These are phyloP conservation scores for Atta colombica DNA, from an alignment of 1,140 invertebrate species.

Conservation along the genomic window DNA sequence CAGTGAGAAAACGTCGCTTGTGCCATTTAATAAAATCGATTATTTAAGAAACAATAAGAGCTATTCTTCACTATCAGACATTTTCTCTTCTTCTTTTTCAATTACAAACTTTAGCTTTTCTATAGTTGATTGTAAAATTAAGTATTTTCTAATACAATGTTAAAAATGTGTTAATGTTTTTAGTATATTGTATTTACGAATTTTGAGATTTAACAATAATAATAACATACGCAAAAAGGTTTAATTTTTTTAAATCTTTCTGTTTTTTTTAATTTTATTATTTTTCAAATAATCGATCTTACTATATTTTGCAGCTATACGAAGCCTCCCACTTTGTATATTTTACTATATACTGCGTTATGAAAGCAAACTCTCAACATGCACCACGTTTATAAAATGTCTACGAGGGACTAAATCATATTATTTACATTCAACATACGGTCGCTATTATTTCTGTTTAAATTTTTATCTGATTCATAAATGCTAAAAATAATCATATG, in stretches of 20 bases:
- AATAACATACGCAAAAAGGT: background rate
- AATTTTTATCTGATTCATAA: constrained; percentile 37
- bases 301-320: background rate
- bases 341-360: background rate
- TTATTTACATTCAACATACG: constrained; percentile 42
- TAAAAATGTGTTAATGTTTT: background rate
- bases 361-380: background rate
- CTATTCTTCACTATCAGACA: background rate
- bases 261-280: background rate
- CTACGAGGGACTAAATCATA: constrained; percentile 7
- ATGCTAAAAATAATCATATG: constrained; percentile 28
- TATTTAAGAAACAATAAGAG: background rate
- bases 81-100: background rate
- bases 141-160: background rate
- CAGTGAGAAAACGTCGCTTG: background rate
- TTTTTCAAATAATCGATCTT: background rate
- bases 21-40: background rate
- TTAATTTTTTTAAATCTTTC: background rate
- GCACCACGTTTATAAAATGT: background rate
- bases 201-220: background rate
- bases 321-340: background rate
- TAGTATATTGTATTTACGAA: background rate
- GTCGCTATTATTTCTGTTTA: constrained; percentile 23
- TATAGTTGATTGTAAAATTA: background rate
- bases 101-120: background rate